Percentiles rank a stretch among this genome's conserved stretches.
Evolutionary conservation across 2,113 vertebrate genomes (phyloP).

Genomic region (Odontesthes bonariensis): DNA sequence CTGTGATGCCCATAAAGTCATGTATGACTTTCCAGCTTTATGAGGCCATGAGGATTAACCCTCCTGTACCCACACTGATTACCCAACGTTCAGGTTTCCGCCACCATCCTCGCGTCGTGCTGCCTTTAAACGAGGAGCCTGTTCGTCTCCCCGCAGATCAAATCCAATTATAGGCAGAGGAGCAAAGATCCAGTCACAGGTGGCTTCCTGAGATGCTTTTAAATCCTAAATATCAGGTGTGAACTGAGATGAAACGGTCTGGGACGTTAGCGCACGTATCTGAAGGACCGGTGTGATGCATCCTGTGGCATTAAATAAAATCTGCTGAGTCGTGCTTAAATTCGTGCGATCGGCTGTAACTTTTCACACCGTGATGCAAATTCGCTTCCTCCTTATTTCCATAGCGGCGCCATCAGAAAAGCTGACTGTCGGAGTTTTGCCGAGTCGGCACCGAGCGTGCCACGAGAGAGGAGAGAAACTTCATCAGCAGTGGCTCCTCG

Average conservation of each 20-base stretch:
- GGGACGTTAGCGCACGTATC: too few species aligned
- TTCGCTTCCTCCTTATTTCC: slow-evolving; percentile 58
- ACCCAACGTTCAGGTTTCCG: slow-evolving; percentile 4
- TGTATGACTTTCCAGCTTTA: too few species aligned
- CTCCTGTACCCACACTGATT: too few species aligned
- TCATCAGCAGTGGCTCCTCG: slow-evolving; percentile 29
- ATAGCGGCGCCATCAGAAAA: slow-evolving; percentile 52
- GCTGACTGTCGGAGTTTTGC: slow-evolving; percentile 57
- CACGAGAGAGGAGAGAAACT: slow-evolving; percentile 30
- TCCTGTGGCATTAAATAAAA: slow-evolving; percentile 5
- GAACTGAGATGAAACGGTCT: background rate
- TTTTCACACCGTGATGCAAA: slow-evolving; percentile 64
- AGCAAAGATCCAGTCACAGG: slow-evolving; percentile 36
- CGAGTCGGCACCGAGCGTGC: slow-evolving; percentile 49
- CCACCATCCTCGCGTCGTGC: background rate
- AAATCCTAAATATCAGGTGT: slow-evolving; percentile 37
- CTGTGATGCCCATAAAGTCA: too few species aligned
- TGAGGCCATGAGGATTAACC: too few species aligned
- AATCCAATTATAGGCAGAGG: slow-evolving; percentile 31
- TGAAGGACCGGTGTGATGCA: background rate
- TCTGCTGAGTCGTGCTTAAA: slow-evolving; percentile 34
- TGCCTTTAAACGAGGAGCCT: background rate
- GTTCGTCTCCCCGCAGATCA: slow-evolving; percentile 8
- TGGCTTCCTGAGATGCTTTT: slow-evolving; percentile 18
- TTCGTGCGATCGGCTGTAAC: slow-evolving; percentile 22